phyloP scores from a whole-genome alignment of 1,140 invertebrate species.

The Chironomus tepperi region DNA sequence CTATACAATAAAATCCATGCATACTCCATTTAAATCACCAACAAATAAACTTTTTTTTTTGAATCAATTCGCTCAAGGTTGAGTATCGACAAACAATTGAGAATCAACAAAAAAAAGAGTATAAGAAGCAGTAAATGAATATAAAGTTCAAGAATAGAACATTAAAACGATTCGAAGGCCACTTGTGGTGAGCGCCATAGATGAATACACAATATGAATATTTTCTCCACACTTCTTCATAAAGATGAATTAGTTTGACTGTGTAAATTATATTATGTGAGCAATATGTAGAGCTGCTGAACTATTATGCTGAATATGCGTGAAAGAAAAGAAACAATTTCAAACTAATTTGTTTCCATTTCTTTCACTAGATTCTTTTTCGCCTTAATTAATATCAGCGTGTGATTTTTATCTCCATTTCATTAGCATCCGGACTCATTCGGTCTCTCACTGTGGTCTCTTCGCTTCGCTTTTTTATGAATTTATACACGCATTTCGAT shows the following conservation, averaged over 20 bases:
- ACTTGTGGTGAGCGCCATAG: constrained; percentile 4
- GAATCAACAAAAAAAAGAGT: too few species aligned
- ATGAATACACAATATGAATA: neutral
- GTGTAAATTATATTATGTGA: neutral
- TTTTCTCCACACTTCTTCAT: neutral
- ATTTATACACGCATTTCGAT: neutral
- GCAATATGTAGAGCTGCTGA: constrained; percentile 2
- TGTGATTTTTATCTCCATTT: constrained; percentile 23
- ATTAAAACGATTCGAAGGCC: neutral
- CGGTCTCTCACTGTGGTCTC: neutral
- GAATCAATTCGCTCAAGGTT: too few species aligned
- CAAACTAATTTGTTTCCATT: constrained; percentile 21
- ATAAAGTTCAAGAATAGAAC: neutral
- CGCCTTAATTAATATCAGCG: constrained; percentile 20
- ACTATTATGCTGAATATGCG: neutral
- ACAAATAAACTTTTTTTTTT: too few species aligned
- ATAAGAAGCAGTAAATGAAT: too few species aligned
- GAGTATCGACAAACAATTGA: too few species aligned
- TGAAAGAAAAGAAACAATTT: constrained; percentile 11
- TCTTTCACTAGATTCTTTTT: neutral
- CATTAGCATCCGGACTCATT: constrained; percentile 16
- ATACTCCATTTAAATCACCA: too few species aligned
- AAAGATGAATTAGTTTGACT: neutral
- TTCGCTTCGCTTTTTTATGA: neutral
- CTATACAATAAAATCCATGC: too few species aligned